Percentiles rank a stretch among this genome's conserved stretches.
Conservation (phyloP, 2,797 vertebrate species). For the Pelochelys cantorii region DNA sequence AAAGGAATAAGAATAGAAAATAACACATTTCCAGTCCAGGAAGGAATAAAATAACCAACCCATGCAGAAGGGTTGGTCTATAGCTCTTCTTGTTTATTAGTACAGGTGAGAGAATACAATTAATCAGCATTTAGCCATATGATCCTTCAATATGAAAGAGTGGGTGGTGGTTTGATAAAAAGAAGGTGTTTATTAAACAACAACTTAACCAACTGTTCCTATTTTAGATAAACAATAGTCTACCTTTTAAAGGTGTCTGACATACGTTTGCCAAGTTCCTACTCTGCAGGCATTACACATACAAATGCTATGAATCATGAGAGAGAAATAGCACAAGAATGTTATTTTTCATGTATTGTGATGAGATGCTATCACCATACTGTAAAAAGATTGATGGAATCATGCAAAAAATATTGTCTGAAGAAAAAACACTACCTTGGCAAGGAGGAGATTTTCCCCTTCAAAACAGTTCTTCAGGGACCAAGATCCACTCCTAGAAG, state of each 20-base stretch:
- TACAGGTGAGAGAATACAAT: constrained; percentile 53
- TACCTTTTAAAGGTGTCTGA: neutral
- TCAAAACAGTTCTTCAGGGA: neutral
- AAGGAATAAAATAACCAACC: constrained; percentile 28
- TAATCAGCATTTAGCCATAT: neutral
- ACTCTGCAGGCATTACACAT: neutral
- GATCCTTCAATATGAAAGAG: neutral
- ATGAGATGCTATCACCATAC: constrained; percentile 57
- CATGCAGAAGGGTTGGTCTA: neutral
- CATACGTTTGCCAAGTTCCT: neutral
- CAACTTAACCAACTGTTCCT: neutral
- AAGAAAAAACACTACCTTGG: constrained; percentile 29
- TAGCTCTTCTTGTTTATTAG: constrained; percentile 17
- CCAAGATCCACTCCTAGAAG: neutral
- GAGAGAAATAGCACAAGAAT: constrained; percentile 19
- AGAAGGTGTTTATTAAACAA: neutral
- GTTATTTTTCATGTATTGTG: constrained; percentile 10
- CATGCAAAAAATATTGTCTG: constrained; percentile 24
- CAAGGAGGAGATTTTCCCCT: constrained; percentile 15
- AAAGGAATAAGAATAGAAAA: constrained; percentile 61
- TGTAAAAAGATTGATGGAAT: constrained; percentile 60
- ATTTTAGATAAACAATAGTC: constrained; percentile 17
- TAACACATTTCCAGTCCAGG: neutral
- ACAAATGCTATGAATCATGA: constrained; percentile 48
- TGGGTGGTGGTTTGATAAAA: neutral